These are phyloP conservation scores for Himalopsyche phryganea DNA, from an alignment of 1,140 invertebrate genomes.

Conservation along the genomic window DNA sequence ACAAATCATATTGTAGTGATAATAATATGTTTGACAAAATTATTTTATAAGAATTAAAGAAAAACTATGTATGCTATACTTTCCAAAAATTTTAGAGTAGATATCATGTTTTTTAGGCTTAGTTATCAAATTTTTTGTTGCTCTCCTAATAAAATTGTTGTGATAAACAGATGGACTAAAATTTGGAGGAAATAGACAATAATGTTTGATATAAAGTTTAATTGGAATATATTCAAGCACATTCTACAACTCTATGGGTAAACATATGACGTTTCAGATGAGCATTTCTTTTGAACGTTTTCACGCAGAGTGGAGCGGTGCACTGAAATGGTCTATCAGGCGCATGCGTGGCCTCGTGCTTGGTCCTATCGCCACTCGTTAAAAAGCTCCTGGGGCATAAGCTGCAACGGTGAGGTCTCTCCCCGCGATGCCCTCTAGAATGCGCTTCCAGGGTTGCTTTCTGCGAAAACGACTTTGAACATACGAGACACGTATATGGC, in stretches of 20 bases:
- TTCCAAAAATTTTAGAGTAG: too few species aligned
- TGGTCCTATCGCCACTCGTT: conserved; percentile 46
- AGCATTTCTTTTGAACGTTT: conserved; percentile 22
- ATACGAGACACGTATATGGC: conserved; percentile 28
- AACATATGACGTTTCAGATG: conserved; percentile 28
- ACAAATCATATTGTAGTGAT: too few species aligned
- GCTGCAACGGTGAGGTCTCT: conserved; percentile 37
- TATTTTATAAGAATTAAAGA: too few species aligned
- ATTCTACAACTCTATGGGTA: conserved; percentile 14
- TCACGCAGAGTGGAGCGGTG: conserved; percentile 17
- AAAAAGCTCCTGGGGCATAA: conserved; percentile 36
- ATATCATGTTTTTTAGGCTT: too few species aligned
- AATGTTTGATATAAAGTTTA: too few species aligned
- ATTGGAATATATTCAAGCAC: too few species aligned
- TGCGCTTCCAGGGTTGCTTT: conserved; percentile 28
- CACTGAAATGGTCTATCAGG: conserved; percentile 60
- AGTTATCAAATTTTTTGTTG: too few species aligned
- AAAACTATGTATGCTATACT: too few species aligned
- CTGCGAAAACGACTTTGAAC: conserved; percentile 25
- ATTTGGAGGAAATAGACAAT: too few species aligned
- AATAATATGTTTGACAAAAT: too few species aligned
- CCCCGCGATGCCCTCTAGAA: conserved; percentile 36
- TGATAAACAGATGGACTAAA: too few species aligned
- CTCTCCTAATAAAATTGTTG: too few species aligned
- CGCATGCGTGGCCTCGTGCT: conserved; percentile 48